Conservation (phyloP, 2,888 invertebrate species). For the Helicoverpa assulta region DNA sequence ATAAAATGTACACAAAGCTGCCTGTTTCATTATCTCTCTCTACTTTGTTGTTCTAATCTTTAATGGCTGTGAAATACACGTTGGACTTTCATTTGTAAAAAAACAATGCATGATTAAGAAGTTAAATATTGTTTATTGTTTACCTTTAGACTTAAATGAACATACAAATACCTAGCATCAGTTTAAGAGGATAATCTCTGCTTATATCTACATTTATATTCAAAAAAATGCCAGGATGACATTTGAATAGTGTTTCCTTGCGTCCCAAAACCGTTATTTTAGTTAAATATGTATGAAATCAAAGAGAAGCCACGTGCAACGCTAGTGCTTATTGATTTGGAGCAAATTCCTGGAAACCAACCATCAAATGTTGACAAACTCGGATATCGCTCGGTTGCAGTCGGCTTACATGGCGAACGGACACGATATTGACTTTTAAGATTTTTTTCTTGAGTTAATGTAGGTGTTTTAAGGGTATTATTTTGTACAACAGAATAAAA, state of each 20-base stretch:
- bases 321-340: slow-evolving; percentile 67
- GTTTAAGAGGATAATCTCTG: background rate
- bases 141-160: too few species aligned
- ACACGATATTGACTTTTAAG: background rate
- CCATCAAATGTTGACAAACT: slow-evolving; percentile 63
- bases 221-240: background rate
- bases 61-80: too few species aligned
- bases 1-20: slow-evolving; percentile 5
- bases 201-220: background rate
- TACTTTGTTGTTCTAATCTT: background rate
- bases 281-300: slow-evolving; percentile 4
- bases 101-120: too few species aligned
- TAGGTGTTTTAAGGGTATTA: too few species aligned
- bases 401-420: slow-evolving; percentile 35
- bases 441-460: too few species aligned
- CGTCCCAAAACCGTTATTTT: background rate
- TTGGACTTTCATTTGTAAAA: too few species aligned
- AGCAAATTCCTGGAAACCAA: slow-evolving; percentile 62
- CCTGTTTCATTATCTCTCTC: background rate
- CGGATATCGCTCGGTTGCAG: slow-evolving; percentile 43
- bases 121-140: too few species aligned
- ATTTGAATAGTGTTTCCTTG: background rate
- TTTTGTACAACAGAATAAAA: too few species aligned
- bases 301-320: slow-evolving; percentile 27
- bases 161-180: background rate